These are phyloP conservation scores for Canis aureus DNA, from an alignment of 2,113 vertebrate genomes.

Conservation along the genomic window DNA sequence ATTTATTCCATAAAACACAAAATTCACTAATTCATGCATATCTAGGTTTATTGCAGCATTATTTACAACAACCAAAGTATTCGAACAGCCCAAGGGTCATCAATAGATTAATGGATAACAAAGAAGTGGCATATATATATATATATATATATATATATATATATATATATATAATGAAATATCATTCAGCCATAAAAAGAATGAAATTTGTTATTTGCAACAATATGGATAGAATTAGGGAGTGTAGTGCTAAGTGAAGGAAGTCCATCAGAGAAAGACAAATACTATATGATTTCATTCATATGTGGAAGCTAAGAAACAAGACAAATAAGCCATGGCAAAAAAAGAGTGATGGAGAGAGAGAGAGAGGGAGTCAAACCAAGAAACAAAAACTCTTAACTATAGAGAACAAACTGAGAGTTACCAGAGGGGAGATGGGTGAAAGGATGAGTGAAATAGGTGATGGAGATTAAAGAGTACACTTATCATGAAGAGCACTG, in stretches of 20 bases:
- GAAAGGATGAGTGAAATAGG: neutral
- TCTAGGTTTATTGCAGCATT: neutral
- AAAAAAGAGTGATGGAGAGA: neutral
- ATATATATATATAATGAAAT: neutral
- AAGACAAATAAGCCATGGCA: neutral
- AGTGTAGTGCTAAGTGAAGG: neutral
- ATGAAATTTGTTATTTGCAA: neutral
- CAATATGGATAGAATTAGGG: neutral
- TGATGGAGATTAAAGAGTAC: neutral
- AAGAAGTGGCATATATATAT: neutral
- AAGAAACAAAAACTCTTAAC: neutral
- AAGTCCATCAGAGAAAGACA: neutral
- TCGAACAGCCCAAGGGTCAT: neutral
- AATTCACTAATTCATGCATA: neutral
- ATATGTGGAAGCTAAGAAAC: neutral
- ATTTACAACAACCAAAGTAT: neutral
- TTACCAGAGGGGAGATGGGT: neutral
- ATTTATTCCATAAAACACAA: neutral
- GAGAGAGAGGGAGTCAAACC: neutral
- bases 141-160: neutral
- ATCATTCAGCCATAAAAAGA: neutral
- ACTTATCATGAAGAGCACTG: neutral
- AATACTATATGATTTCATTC: neutral
- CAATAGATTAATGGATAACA: neutral
- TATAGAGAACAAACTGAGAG: neutral